Conservation (phyloP, 2,113 vertebrate genomes). For the Poeciliopsis turrubarensis region DNA sequence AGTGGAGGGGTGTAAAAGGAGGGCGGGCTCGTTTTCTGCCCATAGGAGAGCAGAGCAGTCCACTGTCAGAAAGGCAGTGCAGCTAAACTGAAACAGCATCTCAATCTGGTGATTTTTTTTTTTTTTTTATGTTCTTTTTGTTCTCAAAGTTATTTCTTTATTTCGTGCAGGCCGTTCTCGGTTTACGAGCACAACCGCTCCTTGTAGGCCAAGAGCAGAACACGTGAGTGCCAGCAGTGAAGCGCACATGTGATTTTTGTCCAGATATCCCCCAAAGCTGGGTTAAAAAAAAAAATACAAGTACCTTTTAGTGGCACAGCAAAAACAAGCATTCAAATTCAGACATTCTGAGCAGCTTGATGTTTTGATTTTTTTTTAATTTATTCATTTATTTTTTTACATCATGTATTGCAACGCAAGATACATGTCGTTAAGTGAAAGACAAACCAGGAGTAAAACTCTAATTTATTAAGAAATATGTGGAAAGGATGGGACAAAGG, state of each 20-base stretch:
- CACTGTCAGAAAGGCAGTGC: constrained; percentile 42
- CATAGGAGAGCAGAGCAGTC: constrained; percentile 12
- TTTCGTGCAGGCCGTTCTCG: constrained; percentile 15
- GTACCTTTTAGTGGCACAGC: background rate
- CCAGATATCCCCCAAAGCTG: background rate
- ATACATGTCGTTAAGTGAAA: too few relatives aligned
- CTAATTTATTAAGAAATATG: too few relatives aligned
- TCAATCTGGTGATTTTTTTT: constrained; percentile 13
- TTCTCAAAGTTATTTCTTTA: background rate
- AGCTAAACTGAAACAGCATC: constrained; percentile 55
- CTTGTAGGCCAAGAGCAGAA: constrained; percentile 16
- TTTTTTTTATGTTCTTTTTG: background rate
- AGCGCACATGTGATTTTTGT: constrained; percentile 26
- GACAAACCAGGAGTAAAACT: too few relatives aligned
- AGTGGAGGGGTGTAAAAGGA: background rate
- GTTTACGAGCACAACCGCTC: constrained; percentile 51
- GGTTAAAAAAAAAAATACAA: constrained; percentile 8
- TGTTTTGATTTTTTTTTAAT: background rate
- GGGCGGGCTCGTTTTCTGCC: constrained; percentile 17
- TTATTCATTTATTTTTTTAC: background rate
- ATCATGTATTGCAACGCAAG: background rate
- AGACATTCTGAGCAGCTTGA: background rate
- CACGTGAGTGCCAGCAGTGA: constrained; percentile 20
- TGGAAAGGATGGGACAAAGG: background rate
- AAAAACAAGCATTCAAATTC: background rate